Evolutionary conservation across 2,797 vertebrate genomes (phyloP).

Genomic region (Myotis planiceps): DNA sequence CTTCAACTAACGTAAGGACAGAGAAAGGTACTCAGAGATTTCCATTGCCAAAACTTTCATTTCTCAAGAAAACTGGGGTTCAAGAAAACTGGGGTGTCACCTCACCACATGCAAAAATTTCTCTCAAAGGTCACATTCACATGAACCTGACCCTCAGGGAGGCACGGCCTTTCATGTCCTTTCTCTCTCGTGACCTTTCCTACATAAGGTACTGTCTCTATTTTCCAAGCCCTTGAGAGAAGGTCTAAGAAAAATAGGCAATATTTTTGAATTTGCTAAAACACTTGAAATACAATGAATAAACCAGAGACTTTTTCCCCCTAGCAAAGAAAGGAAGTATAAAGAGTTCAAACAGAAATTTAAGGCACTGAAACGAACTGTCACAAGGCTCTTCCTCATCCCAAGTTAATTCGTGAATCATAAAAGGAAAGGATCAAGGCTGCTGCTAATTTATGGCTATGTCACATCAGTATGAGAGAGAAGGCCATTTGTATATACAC

Average conservation of each 20-base stretch:
- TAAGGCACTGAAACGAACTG: neutral
- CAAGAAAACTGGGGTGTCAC: neutral
- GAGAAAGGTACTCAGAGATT: neutral
- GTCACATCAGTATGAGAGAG: neutral
- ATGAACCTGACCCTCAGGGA: accelerated
- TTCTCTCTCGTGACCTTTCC: neutral
- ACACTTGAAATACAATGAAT: neutral
- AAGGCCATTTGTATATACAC: neutral
- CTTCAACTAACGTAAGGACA: neutral
- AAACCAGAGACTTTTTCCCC: neutral
- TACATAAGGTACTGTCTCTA: neutral
- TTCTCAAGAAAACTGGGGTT: neutral
- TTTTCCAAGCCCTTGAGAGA: neutral
- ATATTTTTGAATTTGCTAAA: slow-evolving; percentile 28
- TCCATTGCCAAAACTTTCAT: neutral
- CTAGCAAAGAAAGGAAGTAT: neutral
- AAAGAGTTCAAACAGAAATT: slow-evolving; percentile 17
- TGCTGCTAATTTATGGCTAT: neutral
- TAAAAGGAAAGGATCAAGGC: neutral
- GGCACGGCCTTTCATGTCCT: neutral
- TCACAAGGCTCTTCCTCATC: neutral
- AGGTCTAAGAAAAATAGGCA: neutral
- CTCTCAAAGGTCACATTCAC: neutral
- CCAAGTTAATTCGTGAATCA: neutral
- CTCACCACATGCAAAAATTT: neutral